These are phyloP conservation scores for Triplophysa rosa DNA, from an alignment of 2,113 vertebrate species.

Conservation along the genomic window DNA sequence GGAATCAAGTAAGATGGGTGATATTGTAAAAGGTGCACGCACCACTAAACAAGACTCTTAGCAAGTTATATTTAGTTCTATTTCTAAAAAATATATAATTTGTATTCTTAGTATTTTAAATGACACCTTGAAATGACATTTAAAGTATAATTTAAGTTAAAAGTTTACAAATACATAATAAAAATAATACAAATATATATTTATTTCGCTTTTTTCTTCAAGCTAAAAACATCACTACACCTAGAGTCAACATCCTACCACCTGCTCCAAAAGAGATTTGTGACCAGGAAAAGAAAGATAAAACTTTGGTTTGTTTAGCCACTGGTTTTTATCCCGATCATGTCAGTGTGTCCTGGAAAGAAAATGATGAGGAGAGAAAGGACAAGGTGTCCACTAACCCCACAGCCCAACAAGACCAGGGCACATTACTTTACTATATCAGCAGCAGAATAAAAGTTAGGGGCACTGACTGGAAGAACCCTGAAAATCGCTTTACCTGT, in stretches of 20 bases:
- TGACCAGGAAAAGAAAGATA: background rate
- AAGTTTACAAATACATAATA: background rate
- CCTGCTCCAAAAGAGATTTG: conserved; percentile 74
- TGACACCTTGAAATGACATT: background rate
- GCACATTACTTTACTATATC: conserved; percentile 62
- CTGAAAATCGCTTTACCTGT: conserved; percentile 70
- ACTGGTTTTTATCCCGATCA: conserved; percentile 85
- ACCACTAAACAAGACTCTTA: too few relatives aligned
- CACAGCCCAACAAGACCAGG: rapidly evolving
- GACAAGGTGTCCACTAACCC: conserved; percentile 72
- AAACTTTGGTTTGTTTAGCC: conserved; percentile 82
- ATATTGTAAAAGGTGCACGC: background rate
- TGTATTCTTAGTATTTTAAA: background rate
- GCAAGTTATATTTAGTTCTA: too few relatives aligned
- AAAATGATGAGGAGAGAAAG: background rate
- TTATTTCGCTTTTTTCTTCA: conserved; percentile 1
- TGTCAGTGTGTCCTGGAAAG: conserved; percentile 77
- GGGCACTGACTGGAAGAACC: conserved; percentile 63
- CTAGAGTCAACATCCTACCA: conserved; percentile 70
- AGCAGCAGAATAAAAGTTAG: conserved; percentile 81
- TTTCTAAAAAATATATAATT: background rate
- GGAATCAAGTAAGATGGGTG: background rate
- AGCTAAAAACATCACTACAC: rapidly evolving
- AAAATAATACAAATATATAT: background rate
- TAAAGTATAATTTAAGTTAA: background rate